A percentile compares a stretch with the other conserved stretches of the same genome.
Evolutionary conservation across 2,797 vertebrate genomes (phyloP).

Genomic region (Bovichtus diacanthus): DNA sequence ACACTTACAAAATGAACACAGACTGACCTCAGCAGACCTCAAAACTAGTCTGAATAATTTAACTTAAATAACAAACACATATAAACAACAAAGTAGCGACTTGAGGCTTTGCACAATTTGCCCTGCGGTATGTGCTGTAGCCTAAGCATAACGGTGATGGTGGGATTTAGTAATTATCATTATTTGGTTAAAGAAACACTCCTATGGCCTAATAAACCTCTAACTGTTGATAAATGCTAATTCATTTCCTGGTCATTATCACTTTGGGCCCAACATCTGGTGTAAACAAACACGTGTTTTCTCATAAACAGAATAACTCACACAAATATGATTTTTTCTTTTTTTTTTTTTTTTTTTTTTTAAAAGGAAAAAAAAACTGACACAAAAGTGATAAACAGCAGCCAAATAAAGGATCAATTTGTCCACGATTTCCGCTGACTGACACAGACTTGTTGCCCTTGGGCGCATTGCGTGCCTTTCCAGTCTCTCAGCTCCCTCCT

Average conservation of each 20-base stretch:
- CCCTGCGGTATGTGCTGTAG: constrained; percentile 38
- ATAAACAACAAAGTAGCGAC: constrained; percentile 69
- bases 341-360: too few relatives aligned
- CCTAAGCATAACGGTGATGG: constrained; percentile 11
- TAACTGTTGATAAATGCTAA: constrained; percentile 43
- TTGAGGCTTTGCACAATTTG: constrained; percentile 64
- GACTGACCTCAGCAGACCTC: constrained; percentile 72
- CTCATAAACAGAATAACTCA: constrained; percentile 66
- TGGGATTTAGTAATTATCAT: constrained; percentile 27
- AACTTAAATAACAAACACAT: constrained; percentile 86
- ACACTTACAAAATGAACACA: constrained; percentile 83
- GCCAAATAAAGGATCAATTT: constrained; percentile 70
- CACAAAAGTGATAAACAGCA: constrained; percentile 78
- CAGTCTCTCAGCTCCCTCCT: constrained; percentile 73
- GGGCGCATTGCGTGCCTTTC: constrained; percentile 65
- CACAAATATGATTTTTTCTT: constrained; percentile 58
- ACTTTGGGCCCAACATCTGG: constrained; percentile 37
- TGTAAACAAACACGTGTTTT: constrained; percentile 71
- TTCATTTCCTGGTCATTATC: constrained; percentile 40
- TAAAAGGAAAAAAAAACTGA: constrained; percentile 61
- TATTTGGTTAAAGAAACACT: constrained; percentile 61
- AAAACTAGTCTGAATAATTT: constrained; percentile 82
- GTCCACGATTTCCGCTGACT: constrained; percentile 71
- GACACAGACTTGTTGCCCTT: constrained; percentile 81
- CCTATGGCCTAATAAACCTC: constrained; percentile 41